Evolutionary conservation across 1,140 invertebrate genomes (phyloP), one percentile per base, ranked within the genome.

Genomic region (Scylla paramamosain): DNA sequence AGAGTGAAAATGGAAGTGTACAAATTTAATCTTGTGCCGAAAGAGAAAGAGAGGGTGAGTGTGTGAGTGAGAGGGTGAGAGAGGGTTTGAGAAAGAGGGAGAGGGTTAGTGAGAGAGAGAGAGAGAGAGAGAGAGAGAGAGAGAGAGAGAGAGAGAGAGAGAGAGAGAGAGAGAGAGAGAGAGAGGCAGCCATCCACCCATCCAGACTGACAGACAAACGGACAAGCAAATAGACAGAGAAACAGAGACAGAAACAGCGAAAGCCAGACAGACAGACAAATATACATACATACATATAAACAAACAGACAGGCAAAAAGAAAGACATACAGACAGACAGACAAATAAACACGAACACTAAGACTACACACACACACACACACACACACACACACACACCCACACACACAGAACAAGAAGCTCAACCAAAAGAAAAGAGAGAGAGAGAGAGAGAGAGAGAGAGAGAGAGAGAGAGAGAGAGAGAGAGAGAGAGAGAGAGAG

Each of bases 81-180:
- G n/a, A 28, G n/a, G 3, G n/a, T 10, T 10, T 14, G 83, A 8
- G 83, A 86, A 20, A 86, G 25, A 86, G 83, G 25, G 25, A 16
- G 83, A 86, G 83, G 10, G 83, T 86, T 10, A n/a, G 83, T 14
- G 83, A 8, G 83, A 8, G 83, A 4, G 83, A 8, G 83, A 8
- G 83, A 86, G 83, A 86, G 83, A 86, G 83, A 86, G n/a, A 28
- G n/a, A 28, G n/a, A 28, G n/a, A 28, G 83, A 86, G 83, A 86
- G 83, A 86, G 83, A 86, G 83, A 86, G 83, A 86, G 83, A 86
- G 83, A 86, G 83, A 86, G 83, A 86, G 83, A 86, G 83, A 86
- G 83, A 86, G 83, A 86, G 83, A 86, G 83, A 86, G 83, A 86
- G 83, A 86, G 83, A 86, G 83, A 29, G 83, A 86, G 83, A 86